Evolutionary conservation across 30 jellyfish, hydroid and myxozoan species (phyloP).

Genomic region (Chironex yamaguchii): DNA sequence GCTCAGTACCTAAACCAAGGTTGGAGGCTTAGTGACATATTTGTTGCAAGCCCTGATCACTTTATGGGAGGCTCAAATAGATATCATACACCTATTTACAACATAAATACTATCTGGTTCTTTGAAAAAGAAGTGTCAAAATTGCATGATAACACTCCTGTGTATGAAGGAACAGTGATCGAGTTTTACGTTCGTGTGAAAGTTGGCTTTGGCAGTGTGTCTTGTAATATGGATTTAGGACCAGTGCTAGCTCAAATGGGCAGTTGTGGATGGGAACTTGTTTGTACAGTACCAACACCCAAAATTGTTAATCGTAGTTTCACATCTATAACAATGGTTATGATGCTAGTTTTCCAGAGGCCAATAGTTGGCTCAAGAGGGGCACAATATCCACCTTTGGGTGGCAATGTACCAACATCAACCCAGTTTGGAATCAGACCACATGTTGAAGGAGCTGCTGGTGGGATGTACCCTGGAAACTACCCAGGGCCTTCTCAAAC

Average conservation of each 20-base stretch:
- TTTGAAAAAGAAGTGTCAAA: conserved; percentile 57
- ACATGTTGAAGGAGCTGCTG: no score
- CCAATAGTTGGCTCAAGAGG: no score
- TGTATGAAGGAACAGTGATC: conserved; percentile 46
- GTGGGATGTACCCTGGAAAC: no score
- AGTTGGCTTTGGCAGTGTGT: conserved; percentile 22
- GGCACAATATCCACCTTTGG: no score
- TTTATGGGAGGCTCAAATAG: neutral
- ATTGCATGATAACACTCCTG: conserved; percentile 48
- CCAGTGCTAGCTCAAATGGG: conserved; percentile 67
- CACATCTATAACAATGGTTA: conserved; percentile 12
- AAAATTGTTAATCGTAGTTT: conserved; percentile 13
- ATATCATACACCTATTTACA: neutral
- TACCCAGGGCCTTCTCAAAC: no score
- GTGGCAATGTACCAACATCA: no score
- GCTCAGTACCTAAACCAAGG: conserved; percentile 69
- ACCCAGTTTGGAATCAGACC: no score
- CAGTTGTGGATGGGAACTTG: conserved; percentile 69
- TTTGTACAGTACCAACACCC: conserved; percentile 62
- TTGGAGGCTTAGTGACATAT: conserved; percentile 66
- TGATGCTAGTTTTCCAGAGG: conserved; percentile 55
- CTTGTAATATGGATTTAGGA: conserved; percentile 18
- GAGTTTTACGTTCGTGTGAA: conserved; percentile 20
- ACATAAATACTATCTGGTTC: conserved; percentile 65
- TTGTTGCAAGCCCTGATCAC: conserved; percentile 21